Evolutionary conservation across 2,113 vertebrate genomes (phyloP).

Genomic region (Brachyhypopomus gauderio): DNA sequence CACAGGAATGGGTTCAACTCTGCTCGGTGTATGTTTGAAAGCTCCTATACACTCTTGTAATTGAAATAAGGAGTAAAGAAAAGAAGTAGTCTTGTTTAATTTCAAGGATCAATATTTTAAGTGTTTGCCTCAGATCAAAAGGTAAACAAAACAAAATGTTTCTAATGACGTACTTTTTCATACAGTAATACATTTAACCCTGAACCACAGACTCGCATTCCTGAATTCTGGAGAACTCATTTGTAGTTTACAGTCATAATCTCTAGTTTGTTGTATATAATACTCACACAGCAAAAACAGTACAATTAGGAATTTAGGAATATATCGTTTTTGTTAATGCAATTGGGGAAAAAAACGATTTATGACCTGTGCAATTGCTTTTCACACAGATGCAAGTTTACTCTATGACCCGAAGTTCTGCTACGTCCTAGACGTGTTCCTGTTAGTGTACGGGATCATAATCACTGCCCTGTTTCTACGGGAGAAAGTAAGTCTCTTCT

Average conservation of each 20-base stretch:
- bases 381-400: constrained; percentile 31
- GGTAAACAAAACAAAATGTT: no score
- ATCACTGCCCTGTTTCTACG: constrained; percentile 85
- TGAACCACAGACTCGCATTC: no score
- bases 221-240: no score
- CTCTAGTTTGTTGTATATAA: no score
- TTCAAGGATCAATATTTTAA: not conserved
- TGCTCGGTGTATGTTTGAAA: not conserved
- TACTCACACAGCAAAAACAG: no score
- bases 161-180: no score
- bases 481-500: constrained; percentile 76
- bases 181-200: no score
- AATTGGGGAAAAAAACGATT: not conserved
- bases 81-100: not conserved
- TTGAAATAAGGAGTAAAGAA: not conserved
- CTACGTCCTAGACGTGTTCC: constrained; percentile 85
- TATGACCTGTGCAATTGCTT: not conserved
- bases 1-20: not conserved
- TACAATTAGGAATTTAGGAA: no score
- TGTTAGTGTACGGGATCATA: constrained; percentile 82
- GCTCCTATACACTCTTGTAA: not conserved
- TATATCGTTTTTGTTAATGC: no score
- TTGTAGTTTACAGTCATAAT: no score
- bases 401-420: constrained; percentile 83
- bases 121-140: no score